A percentile compares a stretch with the other conserved stretches of the same genome.
phyloP scores from a whole-genome alignment of 2,888 invertebrate genomes.

The Drosophila algonquin region DNA sequence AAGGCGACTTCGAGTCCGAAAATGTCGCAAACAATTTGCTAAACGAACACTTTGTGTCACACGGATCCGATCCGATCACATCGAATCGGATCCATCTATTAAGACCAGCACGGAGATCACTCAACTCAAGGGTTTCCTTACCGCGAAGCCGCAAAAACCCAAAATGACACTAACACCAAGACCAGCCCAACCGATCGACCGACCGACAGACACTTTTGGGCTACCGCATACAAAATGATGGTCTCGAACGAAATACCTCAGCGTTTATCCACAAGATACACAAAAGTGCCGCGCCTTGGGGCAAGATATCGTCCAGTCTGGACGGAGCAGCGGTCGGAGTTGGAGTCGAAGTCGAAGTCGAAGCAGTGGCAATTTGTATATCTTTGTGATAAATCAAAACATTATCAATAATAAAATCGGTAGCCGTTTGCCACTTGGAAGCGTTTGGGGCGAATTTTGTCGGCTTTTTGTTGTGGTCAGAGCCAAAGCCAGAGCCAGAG shows the following conservation, averaged over 20 bases:
- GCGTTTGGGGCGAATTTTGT: slow-evolving; percentile 58
- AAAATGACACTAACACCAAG: slow-evolving; percentile 30
- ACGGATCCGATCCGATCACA: slow-evolving; percentile 4
- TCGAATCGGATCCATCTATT: slow-evolving; percentile 30
- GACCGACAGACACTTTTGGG: slow-evolving; percentile 10
- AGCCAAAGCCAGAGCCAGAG: not conserved
- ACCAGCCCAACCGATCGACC: not conserved
- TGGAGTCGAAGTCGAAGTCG: slow-evolving; percentile 20
- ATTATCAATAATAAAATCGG: slow-evolving; percentile 82
- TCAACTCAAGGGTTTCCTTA: slow-evolving; percentile 13
- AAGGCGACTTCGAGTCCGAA: slow-evolving; percentile 31
- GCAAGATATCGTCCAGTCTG: slow-evolving; percentile 37
- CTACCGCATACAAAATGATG: slow-evolving; percentile 47
- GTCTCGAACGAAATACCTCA: slow-evolving; percentile 32
- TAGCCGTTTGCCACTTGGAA: slow-evolving; percentile 77
- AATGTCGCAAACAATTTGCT: slow-evolving; percentile 49
- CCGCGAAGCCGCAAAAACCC: slow-evolving; percentile 19
- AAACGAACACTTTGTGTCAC: slow-evolving; percentile 37
- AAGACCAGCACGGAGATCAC: slow-evolving; percentile 15
- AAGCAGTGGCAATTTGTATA: slow-evolving; percentile 70
- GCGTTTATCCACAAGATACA: slow-evolving; percentile 26
- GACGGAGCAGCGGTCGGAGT: slow-evolving; percentile 6
- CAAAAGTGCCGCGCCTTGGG: slow-evolving; percentile 51
- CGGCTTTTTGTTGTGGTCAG: slow-evolving; percentile 67
- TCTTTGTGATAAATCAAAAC: slow-evolving; percentile 80